Conservation (phyloP, 2,797 vertebrate species). For the Natrix natrix region DNA sequence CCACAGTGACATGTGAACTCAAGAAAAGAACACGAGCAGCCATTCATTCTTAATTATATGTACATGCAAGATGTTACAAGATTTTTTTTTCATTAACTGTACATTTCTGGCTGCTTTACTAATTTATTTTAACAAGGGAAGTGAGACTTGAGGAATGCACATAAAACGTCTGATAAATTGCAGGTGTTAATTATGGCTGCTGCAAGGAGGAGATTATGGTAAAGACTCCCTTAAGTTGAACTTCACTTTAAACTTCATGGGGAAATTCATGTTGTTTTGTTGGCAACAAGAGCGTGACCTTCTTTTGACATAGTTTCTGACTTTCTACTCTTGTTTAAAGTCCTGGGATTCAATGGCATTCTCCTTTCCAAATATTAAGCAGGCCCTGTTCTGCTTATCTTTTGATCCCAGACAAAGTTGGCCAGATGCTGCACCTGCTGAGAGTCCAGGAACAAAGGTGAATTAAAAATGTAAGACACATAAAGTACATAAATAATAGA, state of each 20-base stretch:
- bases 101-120: slow-evolving; percentile 12
- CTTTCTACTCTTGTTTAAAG: not conserved
- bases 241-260: not conserved
- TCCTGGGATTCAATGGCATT: not conserved
- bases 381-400: not conserved
- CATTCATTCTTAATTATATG: not conserved
- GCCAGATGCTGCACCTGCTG: not conserved
- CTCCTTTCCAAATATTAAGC: not conserved
- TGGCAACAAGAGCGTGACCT: not conserved
- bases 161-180: not conserved
- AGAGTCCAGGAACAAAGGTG: not conserved
- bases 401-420: not conserved
- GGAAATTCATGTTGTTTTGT: not conserved
- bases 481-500: not conserved
- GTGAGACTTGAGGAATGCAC: slow-evolving; percentile 4
- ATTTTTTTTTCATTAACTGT: not conserved
- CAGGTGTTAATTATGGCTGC: slow-evolving; percentile 9
- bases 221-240: not conserved
- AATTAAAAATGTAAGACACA: not conserved
- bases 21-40: not conserved
- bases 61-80: not conserved
- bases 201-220: not conserved
- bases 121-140: slow-evolving; percentile 6
- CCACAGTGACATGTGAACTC: not conserved
- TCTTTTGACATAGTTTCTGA: not conserved